phyloP scores from a whole-genome alignment of 2,888 invertebrate genomes.

The Neoscelio sp. region DNA sequence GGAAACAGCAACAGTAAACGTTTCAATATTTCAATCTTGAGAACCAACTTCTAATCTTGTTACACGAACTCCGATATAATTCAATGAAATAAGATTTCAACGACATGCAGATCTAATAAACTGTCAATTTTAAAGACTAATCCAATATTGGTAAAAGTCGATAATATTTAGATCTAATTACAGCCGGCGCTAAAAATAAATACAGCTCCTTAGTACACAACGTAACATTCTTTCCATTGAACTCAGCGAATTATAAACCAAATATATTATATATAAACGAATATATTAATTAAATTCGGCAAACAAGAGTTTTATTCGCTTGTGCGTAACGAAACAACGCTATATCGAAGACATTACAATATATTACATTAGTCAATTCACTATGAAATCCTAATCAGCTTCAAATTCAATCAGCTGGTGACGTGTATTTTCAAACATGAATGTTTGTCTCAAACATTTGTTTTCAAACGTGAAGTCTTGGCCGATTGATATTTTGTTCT shows the following conservation, averaged over 20 bases:
- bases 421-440: slow-evolving; percentile 44
- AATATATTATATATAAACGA: too few species aligned
- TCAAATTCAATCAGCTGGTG: slow-evolving; percentile 1
- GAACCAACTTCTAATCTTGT: too few species aligned
- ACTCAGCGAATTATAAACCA: too few species aligned
- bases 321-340: too few species aligned
- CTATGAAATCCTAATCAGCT: neutral
- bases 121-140: slow-evolving; percentile 2
- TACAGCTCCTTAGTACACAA: neutral
- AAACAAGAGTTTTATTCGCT: too few species aligned
- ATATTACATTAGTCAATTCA: neutral
- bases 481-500: slow-evolving; percentile 28
- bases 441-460: too few species aligned
- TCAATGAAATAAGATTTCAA: neutral
- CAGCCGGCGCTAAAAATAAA: neutral
- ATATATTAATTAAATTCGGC: slow-evolving; percentile 3
- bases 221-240: neutral
- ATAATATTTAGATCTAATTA: slow-evolving; percentile 15
- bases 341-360: too few species aligned
- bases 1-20: too few species aligned
- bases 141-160: neutral
- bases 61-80: too few species aligned
- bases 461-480: too few species aligned
- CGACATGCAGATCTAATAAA: neutral
- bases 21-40: too few species aligned